Conservation (phyloP, 2,888 invertebrate species). For the Lasioglossum calceatum region DNA sequence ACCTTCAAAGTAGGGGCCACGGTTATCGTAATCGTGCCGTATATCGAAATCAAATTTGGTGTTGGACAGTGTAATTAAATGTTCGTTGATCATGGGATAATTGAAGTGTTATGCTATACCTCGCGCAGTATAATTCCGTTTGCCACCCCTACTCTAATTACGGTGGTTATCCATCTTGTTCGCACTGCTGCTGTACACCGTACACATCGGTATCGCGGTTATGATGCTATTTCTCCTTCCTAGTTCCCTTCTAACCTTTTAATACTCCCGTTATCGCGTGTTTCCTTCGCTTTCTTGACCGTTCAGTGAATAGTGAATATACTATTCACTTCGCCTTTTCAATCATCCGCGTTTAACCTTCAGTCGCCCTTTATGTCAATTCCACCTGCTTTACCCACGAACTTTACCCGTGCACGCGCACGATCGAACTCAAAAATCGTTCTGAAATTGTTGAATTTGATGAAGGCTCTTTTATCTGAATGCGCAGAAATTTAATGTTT, state of each 20-base stretch:
- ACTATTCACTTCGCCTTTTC: not conserved
- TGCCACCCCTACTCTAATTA: slow-evolving; percentile 3
- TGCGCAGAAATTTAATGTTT: too few species aligned
- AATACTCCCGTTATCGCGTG: not conserved
- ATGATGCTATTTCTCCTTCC: slow-evolving; percentile 17
- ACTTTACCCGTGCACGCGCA: not conserved
- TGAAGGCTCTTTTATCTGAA: too few species aligned
- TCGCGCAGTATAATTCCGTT: not conserved
- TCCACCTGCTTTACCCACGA: not conserved
- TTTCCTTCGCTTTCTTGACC: not conserved
- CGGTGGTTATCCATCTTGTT: slow-evolving; percentile 3
- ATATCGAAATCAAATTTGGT: too few species aligned
- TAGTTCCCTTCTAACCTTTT: slow-evolving; percentile 1
- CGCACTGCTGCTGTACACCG: not conserved
- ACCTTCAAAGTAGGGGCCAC: too few species aligned
- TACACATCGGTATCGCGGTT: slow-evolving; percentile 25
- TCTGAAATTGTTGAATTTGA: too few species aligned
- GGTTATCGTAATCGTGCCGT: too few species aligned
- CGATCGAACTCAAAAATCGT: not conserved
- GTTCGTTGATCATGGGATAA: slow-evolving; percentile 6
- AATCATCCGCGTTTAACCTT: not conserved
- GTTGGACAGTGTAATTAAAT: too few species aligned
- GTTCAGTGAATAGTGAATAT: too few species aligned
- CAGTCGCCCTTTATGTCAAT: not conserved
- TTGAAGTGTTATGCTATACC: not conserved